Evolutionary conservation across 2,113 vertebrate species (phyloP).

Genomic region (Cichladusa arquata): DNA sequence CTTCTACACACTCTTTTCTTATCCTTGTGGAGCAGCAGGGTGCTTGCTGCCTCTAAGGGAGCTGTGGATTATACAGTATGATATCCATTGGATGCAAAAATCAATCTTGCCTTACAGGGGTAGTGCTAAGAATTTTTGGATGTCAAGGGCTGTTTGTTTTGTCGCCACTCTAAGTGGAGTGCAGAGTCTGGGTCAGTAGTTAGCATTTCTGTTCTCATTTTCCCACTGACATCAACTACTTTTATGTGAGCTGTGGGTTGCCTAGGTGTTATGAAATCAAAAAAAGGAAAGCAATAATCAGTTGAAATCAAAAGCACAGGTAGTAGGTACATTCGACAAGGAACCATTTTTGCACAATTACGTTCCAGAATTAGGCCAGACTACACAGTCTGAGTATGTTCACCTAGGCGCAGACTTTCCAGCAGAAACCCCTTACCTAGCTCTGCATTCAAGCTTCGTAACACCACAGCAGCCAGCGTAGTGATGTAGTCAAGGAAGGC

Average conservation of each 20-base stretch:
- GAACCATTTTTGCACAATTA: background rate
- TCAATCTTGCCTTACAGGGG: rapidly evolving
- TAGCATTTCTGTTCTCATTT: background rate
- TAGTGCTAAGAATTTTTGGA: background rate
- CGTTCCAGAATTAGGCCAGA: background rate
- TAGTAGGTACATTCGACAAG: background rate
- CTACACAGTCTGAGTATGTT: background rate
- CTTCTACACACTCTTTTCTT: background rate
- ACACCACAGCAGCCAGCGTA: slow-evolving; percentile 81
- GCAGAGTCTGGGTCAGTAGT: background rate
- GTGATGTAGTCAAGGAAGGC: slow-evolving; percentile 85
- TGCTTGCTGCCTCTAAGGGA: background rate
- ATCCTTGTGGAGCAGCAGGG: background rate
- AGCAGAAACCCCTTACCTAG: slow-evolving; percentile 67
- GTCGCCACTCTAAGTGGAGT: background rate
- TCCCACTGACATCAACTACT: background rate
- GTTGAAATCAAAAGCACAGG: background rate
- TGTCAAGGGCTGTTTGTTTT: background rate
- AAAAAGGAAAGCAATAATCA: background rate
- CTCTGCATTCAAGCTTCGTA: slow-evolving; percentile 85
- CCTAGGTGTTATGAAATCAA: background rate
- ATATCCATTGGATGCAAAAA: background rate
- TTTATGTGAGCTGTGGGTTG: background rate
- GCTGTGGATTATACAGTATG: background rate
- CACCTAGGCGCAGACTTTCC: background rate